A percentile compares a stretch with the other conserved stretches of the same genome.
Evolutionary conservation across 2,113 vertebrate species (phyloP).

Genomic region (Pelusios castaneus): DNA sequence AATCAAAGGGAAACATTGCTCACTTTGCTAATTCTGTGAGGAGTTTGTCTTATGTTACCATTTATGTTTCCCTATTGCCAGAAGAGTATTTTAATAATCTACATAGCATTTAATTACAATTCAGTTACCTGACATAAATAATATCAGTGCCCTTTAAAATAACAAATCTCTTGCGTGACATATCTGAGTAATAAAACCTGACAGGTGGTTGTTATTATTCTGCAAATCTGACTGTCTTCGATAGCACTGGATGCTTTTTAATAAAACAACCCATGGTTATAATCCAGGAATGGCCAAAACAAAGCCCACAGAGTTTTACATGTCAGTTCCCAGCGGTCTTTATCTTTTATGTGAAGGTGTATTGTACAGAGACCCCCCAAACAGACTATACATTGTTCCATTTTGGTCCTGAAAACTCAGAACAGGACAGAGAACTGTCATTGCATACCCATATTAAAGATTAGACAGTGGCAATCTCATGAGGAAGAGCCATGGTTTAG

Average conservation of each 20-base stretch:
- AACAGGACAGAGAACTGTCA: not conserved
- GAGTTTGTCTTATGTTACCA: constrained; percentile 31
- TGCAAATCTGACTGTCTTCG: constrained; percentile 46
- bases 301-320: not conserved
- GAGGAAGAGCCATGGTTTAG: not conserved
- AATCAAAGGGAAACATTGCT: not conserved
- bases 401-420: not conserved
- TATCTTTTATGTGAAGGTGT: not conserved
- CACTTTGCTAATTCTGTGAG: constrained; percentile 33
- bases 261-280: constrained; percentile 9
- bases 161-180: constrained; percentile 51
- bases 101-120: constrained; percentile 63
- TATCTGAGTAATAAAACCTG: constrained; percentile 44
- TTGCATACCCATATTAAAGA: not conserved
- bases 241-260: not conserved
- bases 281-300: not conserved
- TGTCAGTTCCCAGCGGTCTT: not conserved
- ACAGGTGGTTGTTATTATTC: constrained; percentile 50
- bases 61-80: constrained; percentile 17
- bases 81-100: constrained; percentile 56
- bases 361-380: not conserved
- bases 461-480: not conserved
- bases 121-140: constrained; percentile 61
- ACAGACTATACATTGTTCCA: not conserved
- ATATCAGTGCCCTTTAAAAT: constrained; percentile 61